phyloP scores from a whole-genome alignment of 2,113 vertebrate genomes.

The Corythoichthys intestinalis region DNA sequence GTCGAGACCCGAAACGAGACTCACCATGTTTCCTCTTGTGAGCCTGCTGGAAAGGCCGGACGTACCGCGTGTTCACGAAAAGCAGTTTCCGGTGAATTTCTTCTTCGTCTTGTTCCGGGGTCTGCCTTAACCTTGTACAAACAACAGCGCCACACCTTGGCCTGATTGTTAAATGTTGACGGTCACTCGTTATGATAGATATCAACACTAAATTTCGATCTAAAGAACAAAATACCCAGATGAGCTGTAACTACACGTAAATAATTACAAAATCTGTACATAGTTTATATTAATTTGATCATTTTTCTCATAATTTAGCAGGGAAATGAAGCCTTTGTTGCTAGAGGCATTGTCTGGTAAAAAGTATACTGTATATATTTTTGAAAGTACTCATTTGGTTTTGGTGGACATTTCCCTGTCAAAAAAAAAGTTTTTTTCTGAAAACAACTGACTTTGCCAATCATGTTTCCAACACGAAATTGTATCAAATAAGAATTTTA shows the following conservation, averaged over 20 bases:
- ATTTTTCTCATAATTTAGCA: slow-evolving; percentile 41
- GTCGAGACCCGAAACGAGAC: fast-evolving
- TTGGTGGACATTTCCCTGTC: slow-evolving; percentile 32
- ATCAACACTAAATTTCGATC: neutral
- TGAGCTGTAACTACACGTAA: neutral
- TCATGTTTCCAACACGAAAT: too few relatives aligned
- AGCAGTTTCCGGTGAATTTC: slow-evolving; percentile 53
- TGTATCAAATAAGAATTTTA: too few relatives aligned
- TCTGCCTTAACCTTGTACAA: neutral
- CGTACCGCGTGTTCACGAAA: slow-evolving; percentile 55
- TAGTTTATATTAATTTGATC: too few relatives aligned
- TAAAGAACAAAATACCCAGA: neutral
- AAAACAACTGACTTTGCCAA: too few relatives aligned
- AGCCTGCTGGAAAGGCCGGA: slow-evolving; percentile 66
- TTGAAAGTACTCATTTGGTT: too few relatives aligned
- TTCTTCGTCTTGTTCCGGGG: slow-evolving; percentile 16
- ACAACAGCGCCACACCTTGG: neutral
- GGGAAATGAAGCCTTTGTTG: slow-evolving; percentile 11
- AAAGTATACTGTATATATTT: neutral
- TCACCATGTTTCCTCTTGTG: slow-evolving; percentile 60
- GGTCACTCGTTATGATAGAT: neutral
- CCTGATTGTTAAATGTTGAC: neutral
- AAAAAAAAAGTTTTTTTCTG: slow-evolving; percentile 37
- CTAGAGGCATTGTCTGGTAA: slow-evolving; percentile 14
- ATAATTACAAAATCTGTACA: neutral